phyloP scores from a whole-genome alignment of 2,888 invertebrate species.

The Carterocephalus palaemon region DNA sequence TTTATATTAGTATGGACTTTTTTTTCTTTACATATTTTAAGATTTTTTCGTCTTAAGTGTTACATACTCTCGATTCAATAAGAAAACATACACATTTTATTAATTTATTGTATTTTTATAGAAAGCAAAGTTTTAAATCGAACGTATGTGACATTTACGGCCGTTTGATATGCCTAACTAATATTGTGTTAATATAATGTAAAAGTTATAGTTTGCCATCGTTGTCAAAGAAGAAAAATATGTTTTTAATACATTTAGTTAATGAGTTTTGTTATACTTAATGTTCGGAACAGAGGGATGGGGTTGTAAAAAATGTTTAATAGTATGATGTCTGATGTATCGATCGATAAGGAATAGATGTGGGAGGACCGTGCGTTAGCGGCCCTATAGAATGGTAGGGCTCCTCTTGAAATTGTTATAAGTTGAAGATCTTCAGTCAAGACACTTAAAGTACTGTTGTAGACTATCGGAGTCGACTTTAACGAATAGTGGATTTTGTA shows the following conservation, averaged over 20 bases:
- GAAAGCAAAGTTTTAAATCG: constrained; percentile 33
- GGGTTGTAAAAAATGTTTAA: constrained; percentile 71
- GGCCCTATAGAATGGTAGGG: constrained; percentile 48
- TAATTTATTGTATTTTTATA: constrained; percentile 50
- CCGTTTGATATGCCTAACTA: constrained; percentile 60
- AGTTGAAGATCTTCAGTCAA: constrained; percentile 62
- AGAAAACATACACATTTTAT: constrained; percentile 50
- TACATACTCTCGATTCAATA: constrained; percentile 43
- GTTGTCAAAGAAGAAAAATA: constrained; percentile 71
- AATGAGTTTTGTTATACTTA: constrained; percentile 73
- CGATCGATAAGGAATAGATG: constrained; percentile 65
- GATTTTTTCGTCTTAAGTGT: constrained; percentile 46
- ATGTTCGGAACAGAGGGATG: constrained; percentile 51
- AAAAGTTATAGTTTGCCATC: constrained; percentile 76
- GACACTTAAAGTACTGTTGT: constrained; percentile 78
- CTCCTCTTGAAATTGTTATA: constrained; percentile 71
- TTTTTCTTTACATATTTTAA: constrained; percentile 50
- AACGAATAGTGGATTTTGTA: constrained; percentile 40
- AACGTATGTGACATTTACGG: constrained; percentile 48
- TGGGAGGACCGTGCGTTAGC: constrained; percentile 41
- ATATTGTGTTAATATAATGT: constrained; percentile 70
- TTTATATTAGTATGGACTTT: constrained; percentile 67
- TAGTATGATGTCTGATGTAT: constrained; percentile 76
- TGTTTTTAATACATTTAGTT: constrained; percentile 73
- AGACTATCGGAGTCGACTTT: constrained; percentile 45